Evolutionary conservation across 2,797 vertebrate genomes (phyloP), one percentile per base, ranked within the genome.

Genomic region (Microctenopoma lineatum): DNA sequence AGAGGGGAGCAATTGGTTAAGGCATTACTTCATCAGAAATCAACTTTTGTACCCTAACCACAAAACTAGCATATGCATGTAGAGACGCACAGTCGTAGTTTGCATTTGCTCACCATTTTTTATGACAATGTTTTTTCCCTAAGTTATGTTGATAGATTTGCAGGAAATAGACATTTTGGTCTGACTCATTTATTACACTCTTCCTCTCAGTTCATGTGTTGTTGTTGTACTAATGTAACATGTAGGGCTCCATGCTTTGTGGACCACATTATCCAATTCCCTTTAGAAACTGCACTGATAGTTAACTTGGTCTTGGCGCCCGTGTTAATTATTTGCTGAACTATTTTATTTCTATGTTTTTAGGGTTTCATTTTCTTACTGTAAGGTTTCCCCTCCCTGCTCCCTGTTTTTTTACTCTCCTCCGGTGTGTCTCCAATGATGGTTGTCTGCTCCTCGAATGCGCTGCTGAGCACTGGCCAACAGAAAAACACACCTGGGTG

Each of bases 401-500:
- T 61, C 64, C 66, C 68, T 51, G n/a, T 47, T 46, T 60, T 58
- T 41, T 16, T 34, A 34, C 64, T 32, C 55, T 73, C 58, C 48
- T 57, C 45, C 14, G 25, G 38, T 68, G 48, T 78, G 79, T 83
- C 74, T 76, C 72, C 57, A 42, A 74, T 67, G 79, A 84, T 83
- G 87, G 76, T 77, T 87, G 78, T 89, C 83, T 87, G 89, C 82
- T 87, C 80, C 83, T 86, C 74, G 68, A 90, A 87, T 86, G 88
- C 81, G 73, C 85, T 77, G 83, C 81, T 91, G 88, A 92, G 89
- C 89, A 84, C 90, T 90, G 88, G 81, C 87, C 85, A 89, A 89
- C 85, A 86, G 90, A 91, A 92, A 93, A 94, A 93, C 89, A 91
- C 89, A 91, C 92, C 92, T 92, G 87, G 88, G 88, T 92, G 91